Base-by-base conservation (phyloP, 2,113 vertebrate genomes). In the Sardina pilchardus region DNA sequence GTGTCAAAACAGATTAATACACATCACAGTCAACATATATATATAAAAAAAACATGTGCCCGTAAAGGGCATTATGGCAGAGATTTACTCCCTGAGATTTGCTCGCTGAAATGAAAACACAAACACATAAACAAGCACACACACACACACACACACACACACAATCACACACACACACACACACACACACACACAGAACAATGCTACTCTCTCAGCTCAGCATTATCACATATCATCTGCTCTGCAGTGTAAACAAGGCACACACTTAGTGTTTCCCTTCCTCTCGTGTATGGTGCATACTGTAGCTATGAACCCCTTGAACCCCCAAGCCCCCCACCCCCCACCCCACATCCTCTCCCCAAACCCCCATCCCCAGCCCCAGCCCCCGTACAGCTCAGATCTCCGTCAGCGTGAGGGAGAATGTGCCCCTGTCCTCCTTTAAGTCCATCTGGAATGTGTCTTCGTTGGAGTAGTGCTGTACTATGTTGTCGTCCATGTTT, bases 401-500 rank as follows among this genome's bases (percentile, higher is more conserved):
- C 89, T 97, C 96, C 0, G 96, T 97, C 44, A 97, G 94, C 14
- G 95, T 97, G 87, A 97, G 96, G 47, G 95, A 96, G 90, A 96
- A 95, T 0, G 93, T 19, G 94, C 96, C 71, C 53, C 93, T 95
- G 1, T 88, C 89, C 67, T 97, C 96, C 83, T 97, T 96, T 6
- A 97, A 94, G 92, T 78, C 96, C 86, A 97, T 89, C 92, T 96
- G 96, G 94, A 97, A 97, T 81, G 96, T 97, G 90, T 97, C 96
- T 88, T 97, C 96, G 3, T 97, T 97, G 82, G 96, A 97, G 84
- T 97, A 97, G 63, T 97, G 96, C 86, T 96, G 95, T 91, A 97
- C 95, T 0, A 97, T 97, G 89, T 97, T 97, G 91, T 97, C 96
- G 0, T 97, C 96, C 96, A 97, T 97, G 87, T 97, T 96, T 85